phyloP scores from a whole-genome alignment of 2,888 invertebrate species.

The Acanthococcus lagerstroemiae region DNA sequence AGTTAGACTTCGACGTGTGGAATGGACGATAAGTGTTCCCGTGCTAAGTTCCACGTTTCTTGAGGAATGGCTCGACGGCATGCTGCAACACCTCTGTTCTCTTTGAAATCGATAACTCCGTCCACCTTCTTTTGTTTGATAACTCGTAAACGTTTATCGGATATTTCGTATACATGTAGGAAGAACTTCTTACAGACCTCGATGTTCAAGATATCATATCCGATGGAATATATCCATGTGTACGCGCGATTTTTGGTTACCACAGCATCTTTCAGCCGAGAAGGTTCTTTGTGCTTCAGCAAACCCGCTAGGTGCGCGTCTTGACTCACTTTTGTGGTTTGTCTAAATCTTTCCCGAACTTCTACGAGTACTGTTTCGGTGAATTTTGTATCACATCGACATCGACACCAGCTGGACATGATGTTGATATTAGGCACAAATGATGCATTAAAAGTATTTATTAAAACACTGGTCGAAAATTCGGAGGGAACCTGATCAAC shows the following conservation, averaged over 20 bases:
- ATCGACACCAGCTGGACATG: too few species aligned
- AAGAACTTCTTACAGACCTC: not conserved
- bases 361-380: too few species aligned
- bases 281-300: too few species aligned
- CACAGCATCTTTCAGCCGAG: too few species aligned
- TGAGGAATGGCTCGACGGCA: not conserved
- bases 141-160: not conserved
- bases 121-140: not conserved
- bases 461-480: too few species aligned
- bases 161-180: not conserved
- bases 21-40: not conserved
- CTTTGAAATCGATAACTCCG: not conserved
- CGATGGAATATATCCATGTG: not conserved
- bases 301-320: too few species aligned
- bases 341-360: too few species aligned
- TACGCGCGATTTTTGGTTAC: not conserved
- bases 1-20: not conserved
- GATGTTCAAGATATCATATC: not conserved
- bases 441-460: too few species aligned
- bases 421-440: too few species aligned
- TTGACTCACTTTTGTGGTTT: too few species aligned
- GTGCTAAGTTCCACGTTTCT: not conserved
- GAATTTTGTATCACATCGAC: too few species aligned
- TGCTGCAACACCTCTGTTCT: not conserved
- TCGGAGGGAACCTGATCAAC: too few species aligned